These are phyloP conservation scores for Megalurothrips usitatus DNA, from an alignment of 2,888 invertebrate genomes.

Conservation along the genomic window DNA sequence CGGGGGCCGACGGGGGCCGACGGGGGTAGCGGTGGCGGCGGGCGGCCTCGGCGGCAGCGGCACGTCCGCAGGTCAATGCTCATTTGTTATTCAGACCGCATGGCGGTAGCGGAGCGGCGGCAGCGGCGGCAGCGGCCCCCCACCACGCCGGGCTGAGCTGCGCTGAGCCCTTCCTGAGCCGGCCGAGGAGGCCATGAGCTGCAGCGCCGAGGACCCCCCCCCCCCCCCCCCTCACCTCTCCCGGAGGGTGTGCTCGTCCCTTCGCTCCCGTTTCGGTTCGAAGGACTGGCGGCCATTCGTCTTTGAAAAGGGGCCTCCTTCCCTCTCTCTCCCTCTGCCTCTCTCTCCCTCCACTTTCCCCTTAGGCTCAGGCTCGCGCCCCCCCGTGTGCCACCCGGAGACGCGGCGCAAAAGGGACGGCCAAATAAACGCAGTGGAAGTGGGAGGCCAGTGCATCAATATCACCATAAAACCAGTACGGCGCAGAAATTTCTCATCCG, in stretches of 20 bases:
- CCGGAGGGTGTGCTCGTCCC: neutral
- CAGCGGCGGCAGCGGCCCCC: neutral
- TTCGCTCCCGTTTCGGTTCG: too few relatives aligned
- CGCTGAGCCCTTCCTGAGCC: neutral
- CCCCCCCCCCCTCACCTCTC: neutral
- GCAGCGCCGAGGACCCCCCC: neutral
- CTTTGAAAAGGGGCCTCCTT: too few relatives aligned
- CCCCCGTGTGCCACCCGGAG: too few relatives aligned
- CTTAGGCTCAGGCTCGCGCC: too few relatives aligned
- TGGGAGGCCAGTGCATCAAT: too few relatives aligned
- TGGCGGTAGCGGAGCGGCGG: neutral
- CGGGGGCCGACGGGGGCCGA: neutral
- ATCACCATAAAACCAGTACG: too few relatives aligned
- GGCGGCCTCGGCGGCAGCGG: neutral
- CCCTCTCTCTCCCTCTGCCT: too few relatives aligned
- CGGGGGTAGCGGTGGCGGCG: neutral
- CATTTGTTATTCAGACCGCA: constrained; percentile 25
- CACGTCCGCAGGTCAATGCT: constrained; percentile 21
- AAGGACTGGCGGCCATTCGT: too few relatives aligned
- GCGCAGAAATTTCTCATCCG: too few relatives aligned
- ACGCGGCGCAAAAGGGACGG: too few relatives aligned
- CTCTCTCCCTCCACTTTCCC: neutral
- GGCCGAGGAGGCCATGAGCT: constrained; percentile 18
- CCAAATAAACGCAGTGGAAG: too few relatives aligned
- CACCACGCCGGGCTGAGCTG: neutral